Evolutionary conservation across 2,888 invertebrate genomes (phyloP).

Genomic region (Rhamnusium bicolor): DNA sequence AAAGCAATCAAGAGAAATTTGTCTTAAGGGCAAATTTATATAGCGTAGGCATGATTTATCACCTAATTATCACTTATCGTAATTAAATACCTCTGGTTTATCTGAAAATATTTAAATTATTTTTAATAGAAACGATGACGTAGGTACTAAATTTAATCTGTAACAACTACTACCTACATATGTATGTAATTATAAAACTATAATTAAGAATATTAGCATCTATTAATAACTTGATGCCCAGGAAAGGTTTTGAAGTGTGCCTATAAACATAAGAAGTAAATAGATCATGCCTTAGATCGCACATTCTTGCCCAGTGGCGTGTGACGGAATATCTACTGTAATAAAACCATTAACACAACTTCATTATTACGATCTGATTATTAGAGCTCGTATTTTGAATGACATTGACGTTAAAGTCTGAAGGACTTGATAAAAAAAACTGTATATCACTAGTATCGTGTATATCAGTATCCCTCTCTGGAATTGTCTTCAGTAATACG

Average conservation of each 20-base stretch:
- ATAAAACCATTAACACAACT: no score
- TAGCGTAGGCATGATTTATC: slow-evolving; percentile 9
- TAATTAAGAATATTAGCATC: neutral
- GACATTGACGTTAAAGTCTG: no score
- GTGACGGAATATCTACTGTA: neutral
- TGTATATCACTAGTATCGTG: no score
- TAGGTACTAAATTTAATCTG: neutral
- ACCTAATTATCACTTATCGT: slow-evolving; percentile 26
- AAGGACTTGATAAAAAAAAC: no score
- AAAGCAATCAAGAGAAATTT: slow-evolving; percentile 4
- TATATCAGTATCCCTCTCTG: no score
- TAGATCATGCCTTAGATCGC: neutral
- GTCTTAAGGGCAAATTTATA: neutral
- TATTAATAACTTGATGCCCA: neutral
- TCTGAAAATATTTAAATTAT: slow-evolving; percentile 4
- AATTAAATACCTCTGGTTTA: slow-evolving; percentile 11
- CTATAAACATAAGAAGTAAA: neutral
- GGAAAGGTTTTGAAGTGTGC: neutral
- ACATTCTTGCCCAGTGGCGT: neutral
- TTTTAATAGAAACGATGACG: neutral
- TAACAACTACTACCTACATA: neutral
- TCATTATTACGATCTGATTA: no score
- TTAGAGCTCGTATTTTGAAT: no score
- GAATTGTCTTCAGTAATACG: no score
- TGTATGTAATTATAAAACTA: neutral